Base-by-base conservation (phyloP, 2,888 invertebrate species). In the Hypsopygia costalis region DNA sequence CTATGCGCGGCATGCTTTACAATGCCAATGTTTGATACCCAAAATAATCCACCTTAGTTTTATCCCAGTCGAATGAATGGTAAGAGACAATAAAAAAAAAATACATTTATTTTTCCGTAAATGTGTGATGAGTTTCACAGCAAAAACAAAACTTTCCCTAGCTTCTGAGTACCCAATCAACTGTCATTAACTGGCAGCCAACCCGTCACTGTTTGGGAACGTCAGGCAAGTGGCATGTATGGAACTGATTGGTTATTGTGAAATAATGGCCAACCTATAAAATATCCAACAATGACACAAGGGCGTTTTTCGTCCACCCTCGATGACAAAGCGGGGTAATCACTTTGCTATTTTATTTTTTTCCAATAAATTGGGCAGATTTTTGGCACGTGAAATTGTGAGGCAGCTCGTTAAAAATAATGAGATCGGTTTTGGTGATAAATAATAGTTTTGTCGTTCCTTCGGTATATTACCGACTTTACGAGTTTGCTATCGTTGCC, bases 241-340 rank as follows among this genome's bases (percentile, higher is more conserved):
- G 75, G 62, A 72, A 71, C 75, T 83, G 83, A 83, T 85, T 85
- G 83, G 81, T 82, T 83, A 83, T 85, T 81, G 78, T 70, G 65
- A 75, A 81, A 81, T 81, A 83, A 78, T 75, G 72, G 76, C 62
- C 53, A 55, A 44, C 58, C 55, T 58, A 69, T 68, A 74, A 77
- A 72, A 69, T 54, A 52, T 52, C 53, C 51, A 38, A 48, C 49
- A 46, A 40, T 39, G 36, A 44, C 41, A 49, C 51, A 63, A 44
- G 50, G 55, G 51, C 36, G 52, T 45, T 48, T 61, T 62, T 63
- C 48, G 42, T 40, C 36, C 34, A 34, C 38, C 38, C 12, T 33
- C 51, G 38, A 43, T 35, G 27, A 60, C 61, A 57, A 62, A 55
- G 51, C 61, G 47, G 52, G 61, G 66, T 69, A 76, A 81, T 81